These are phyloP conservation scores for Tiaroga cobitis DNA, from an alignment of 2,797 vertebrate genomes.

Conservation along the genomic window DNA sequence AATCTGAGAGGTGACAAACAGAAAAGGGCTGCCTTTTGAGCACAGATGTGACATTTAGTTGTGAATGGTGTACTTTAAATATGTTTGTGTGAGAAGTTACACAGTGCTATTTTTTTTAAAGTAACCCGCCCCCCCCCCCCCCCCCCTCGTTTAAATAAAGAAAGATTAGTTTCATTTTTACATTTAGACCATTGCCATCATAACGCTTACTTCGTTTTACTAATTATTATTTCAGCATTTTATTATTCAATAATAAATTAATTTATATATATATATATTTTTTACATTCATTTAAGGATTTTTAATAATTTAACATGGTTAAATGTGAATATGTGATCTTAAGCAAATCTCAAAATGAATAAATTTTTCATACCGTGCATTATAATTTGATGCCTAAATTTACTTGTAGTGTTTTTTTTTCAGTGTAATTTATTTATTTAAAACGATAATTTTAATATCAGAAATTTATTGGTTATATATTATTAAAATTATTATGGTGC, in stretches of 20 bases:
- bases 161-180: neutral
- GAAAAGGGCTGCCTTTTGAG: neutral
- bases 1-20: constrained; percentile 11
- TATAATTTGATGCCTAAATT: neutral
- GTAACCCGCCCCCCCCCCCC: no score
- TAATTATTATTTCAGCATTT: neutral
- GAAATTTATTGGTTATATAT: neutral
- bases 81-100: neutral
- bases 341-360: neutral
- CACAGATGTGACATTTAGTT: neutral
- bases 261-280: no score
- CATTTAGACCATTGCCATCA: neutral
- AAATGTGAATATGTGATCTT: neutral
- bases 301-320: neutral
- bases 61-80: neutral
- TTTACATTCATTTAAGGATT: neutral
- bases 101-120: neutral
- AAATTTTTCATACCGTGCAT: neutral
- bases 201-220: neutral
- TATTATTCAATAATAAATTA: neutral
- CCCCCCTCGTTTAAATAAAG: neutral
- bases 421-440: neutral
- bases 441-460: neutral
- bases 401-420: neutral
- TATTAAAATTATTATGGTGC: no score